These are phyloP conservation scores for Nibea albiflora DNA, from an alignment of 2,113 vertebrate genomes.

Conservation along the genomic window DNA sequence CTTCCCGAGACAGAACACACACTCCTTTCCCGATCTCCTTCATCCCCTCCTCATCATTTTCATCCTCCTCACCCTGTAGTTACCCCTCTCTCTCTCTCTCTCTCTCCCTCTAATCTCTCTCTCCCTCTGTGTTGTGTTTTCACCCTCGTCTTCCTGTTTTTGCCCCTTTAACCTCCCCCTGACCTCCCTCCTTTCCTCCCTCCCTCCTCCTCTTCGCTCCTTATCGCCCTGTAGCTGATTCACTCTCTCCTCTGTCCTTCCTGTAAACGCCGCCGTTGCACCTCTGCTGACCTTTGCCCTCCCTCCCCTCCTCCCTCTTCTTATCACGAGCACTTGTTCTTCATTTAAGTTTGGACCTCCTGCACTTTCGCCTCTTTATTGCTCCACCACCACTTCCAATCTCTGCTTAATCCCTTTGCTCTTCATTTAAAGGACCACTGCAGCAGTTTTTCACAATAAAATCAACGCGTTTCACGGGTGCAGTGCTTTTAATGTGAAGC, in stretches of 20 bases:
- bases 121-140: slow-evolving; percentile 41
- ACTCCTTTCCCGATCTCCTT: slow-evolving; percentile 12
- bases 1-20: slow-evolving; percentile 37
- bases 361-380: neutral
- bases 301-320: too few relatives aligned
- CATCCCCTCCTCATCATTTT: neutral
- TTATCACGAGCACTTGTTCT: neutral
- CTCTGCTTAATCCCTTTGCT: too few relatives aligned
- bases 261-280: neutral
- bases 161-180: slow-evolving; percentile 35
- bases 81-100: slow-evolving; percentile 9
- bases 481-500: too few relatives aligned
- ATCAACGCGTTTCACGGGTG: too few relatives aligned
- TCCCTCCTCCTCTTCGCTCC: slow-evolving; percentile 3
- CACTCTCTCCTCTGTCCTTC: slow-evolving; percentile 15
- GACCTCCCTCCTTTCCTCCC: slow-evolving; percentile 18
- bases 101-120: slow-evolving; percentile 15
- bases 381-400: neutral
- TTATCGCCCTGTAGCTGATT: slow-evolving; percentile 28
- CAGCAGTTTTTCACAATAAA: too few relatives aligned
- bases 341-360: neutral
- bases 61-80: neutral
- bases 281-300: neutral
- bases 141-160: slow-evolving; percentile 64
- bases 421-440: too few relatives aligned